phyloP scores from a whole-genome alignment of 2,888 invertebrate species.

The Cephus pygmeus region DNA sequence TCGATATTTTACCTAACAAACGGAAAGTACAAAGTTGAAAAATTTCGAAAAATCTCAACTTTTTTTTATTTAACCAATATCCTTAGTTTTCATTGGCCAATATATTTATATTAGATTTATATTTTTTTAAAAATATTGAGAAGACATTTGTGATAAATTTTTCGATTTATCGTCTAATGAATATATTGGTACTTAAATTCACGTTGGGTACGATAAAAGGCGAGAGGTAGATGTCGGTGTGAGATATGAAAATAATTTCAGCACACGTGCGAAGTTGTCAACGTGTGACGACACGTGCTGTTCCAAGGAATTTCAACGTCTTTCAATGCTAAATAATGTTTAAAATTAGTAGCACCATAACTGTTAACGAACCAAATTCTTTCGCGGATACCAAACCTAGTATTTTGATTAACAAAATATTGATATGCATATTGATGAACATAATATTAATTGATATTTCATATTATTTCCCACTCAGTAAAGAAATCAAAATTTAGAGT shows the following conservation, averaged over 20 bases:
- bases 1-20: background rate
- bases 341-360: constrained; percentile 9
- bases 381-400: background rate
- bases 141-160: background rate
- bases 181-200: background rate
- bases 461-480: background rate
- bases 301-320: background rate
- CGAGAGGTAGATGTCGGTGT: too few species aligned
- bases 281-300: too few species aligned
- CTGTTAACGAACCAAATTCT: background rate
- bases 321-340: constrained; percentile 12
- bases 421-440: too few species aligned
- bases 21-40: background rate
- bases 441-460: background rate
- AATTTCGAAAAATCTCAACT: background rate
- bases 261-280: too few species aligned
- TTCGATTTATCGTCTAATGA: background rate
- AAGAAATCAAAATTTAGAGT: background rate
- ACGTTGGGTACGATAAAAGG: too few species aligned
- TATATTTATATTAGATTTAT: too few species aligned
- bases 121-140: background rate
- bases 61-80: background rate
- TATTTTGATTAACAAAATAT: background rate
- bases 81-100: background rate
- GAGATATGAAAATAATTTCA: too few species aligned